Evolutionary conservation across 1,140 invertebrate genomes (phyloP).

Genomic region (Drosophila persimilis): DNA sequence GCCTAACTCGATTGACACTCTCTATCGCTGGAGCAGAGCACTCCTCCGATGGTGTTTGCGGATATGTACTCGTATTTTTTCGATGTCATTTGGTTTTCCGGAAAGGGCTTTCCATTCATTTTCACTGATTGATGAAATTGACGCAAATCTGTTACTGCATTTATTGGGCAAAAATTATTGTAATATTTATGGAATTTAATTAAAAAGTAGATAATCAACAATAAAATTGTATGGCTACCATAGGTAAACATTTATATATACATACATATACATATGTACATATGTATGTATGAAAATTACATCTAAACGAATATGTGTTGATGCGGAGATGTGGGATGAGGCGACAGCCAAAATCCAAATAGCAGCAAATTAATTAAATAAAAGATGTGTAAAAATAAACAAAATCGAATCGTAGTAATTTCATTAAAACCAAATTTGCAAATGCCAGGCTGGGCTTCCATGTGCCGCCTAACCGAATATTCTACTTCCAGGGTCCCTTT

Average conservation of each 20-base stretch:
- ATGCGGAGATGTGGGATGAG: constrained; percentile 19
- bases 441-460: constrained; percentile 3
- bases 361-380: constrained; percentile 68
- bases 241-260: constrained; percentile 52
- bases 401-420: constrained; percentile 67
- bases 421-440: constrained; percentile 54
- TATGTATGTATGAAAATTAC: constrained; percentile 16
- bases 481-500: constrained; percentile 22
- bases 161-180: constrained; percentile 30
- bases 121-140: constrained; percentile 12
- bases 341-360: constrained; percentile 49
- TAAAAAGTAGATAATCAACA: constrained; percentile 71
- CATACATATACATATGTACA: constrained; percentile 28
- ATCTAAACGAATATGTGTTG: constrained; percentile 24
- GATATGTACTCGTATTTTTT: constrained; percentile 22
- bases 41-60: not conserved
- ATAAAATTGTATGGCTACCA: constrained; percentile 71
- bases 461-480: constrained; percentile 3
- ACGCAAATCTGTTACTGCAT: constrained; percentile 33
- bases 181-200: constrained; percentile 66
- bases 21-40: constrained; percentile 8
- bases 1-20: constrained; percentile 47
- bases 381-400: constrained; percentile 66
- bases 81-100: constrained; percentile 18
- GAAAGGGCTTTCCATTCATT: not conserved